Base-by-base conservation (phyloP, 2,888 invertebrate species). In the Cryptosula pallasiana region DNA sequence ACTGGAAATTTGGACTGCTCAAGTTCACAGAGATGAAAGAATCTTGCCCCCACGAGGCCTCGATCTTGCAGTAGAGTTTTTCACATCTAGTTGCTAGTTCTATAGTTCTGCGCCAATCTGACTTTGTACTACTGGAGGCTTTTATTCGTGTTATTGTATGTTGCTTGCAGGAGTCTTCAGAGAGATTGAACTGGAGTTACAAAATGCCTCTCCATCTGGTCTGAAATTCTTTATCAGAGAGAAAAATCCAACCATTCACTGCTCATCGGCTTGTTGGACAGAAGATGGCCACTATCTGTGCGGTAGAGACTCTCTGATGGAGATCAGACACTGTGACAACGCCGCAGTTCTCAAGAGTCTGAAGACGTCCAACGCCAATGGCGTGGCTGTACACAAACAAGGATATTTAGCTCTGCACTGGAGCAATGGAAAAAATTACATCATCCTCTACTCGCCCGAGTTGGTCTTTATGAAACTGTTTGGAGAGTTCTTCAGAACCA, bases 401-500 rank as follows among this genome's bases (percentile, higher is more conserved):
- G 63, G 63, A 13, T 63, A 63, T 32, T 5, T 63, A 32, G 63
- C 32, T 16, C 63, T 63, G 25, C 63, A 63, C n/a, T 63, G 63
- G 63, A 27, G 25, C 32, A 63, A 63, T 27, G 27, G 27, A 9
- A 63, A 63, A 32, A 63, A 63, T 32, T 63, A 63, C 63, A 63
- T 63, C 5, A 63, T 63, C 2, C 63, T 63, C n/a, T 63, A 63
- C 32, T 63, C 63, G 2, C 34, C 34, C 3, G 63, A 63, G 5
- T 32, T 63, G 5, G 13, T 32, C 2, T 63, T 63, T 34, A 5
- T 32, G 13, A 63, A 63, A 32, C 34, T 63, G 34, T 63, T 63
- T 34, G 63, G 63, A 63, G 63, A 63, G 63, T 63, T 63, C 63
- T 63, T 63, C 32, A 27, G 63, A 63, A 63, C 63, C 13, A 63